A percentile compares a stretch with the other conserved stretches of the same genome.
Evolutionary conservation across 2,113 vertebrate species (phyloP).

Genomic region (Leucoraja erinaceus): DNA sequence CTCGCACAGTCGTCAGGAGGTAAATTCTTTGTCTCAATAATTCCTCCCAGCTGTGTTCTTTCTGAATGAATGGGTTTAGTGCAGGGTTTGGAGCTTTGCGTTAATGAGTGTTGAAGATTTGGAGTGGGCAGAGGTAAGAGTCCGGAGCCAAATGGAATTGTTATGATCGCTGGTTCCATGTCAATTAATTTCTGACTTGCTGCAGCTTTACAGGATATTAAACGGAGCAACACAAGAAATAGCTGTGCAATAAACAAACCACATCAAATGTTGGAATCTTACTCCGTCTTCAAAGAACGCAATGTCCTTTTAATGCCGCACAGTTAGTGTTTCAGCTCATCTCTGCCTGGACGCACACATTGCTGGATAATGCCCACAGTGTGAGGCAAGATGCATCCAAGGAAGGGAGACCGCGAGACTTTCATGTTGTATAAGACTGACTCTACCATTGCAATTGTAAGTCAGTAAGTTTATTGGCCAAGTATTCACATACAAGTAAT

Average conservation of each 20-base stretch:
- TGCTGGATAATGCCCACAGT: neutral
- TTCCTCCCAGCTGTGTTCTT: neutral
- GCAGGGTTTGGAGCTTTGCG: neutral
- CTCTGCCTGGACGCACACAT: neutral
- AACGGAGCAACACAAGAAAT: too few species aligned
- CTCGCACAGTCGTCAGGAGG: too few species aligned
- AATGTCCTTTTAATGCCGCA: neutral
- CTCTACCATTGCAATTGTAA: neutral
- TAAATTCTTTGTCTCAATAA: neutral
- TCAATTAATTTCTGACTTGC: too few species aligned
- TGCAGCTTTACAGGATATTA: too few species aligned
- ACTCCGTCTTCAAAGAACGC: neutral
- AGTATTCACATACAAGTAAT: too few species aligned
- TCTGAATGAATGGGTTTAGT: neutral
- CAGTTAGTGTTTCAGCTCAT: neutral
- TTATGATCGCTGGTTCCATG: too few species aligned
- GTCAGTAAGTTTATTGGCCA: too few species aligned
- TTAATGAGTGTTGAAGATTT: neutral
- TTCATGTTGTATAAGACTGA: neutral
- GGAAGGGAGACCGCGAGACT: neutral
- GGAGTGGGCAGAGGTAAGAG: neutral
- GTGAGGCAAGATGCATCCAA: neutral
- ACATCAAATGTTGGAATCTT: too few species aligned
- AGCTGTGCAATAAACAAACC: neutral
- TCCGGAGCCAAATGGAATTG: too few species aligned